These are phyloP conservation scores for Syngnathus floridae DNA, from an alignment of 2,113 vertebrate genomes.

Conservation along the genomic window DNA sequence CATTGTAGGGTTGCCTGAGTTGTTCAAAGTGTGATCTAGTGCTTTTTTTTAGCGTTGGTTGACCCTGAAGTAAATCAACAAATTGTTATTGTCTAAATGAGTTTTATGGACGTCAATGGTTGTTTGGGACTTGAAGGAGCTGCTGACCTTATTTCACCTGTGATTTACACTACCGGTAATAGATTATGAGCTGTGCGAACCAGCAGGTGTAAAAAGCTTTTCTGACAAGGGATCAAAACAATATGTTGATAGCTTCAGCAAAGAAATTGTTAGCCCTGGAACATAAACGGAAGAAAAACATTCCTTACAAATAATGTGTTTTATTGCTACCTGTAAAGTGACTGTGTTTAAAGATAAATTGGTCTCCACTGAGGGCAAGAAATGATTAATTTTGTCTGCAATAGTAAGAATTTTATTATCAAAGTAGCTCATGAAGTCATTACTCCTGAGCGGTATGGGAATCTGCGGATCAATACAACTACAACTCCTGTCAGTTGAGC, in stretches of 20 bases:
- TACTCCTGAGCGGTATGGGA: conserved; percentile 1
- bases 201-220: neutral
- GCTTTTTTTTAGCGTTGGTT: too few species aligned
- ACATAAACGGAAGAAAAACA: neutral
- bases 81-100: too few species aligned
- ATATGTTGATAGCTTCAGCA: neutral
- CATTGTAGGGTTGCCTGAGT: neutral
- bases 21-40: too few species aligned
- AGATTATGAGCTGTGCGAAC: neutral
- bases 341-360: conserved; percentile 3
- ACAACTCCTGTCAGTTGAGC: conserved; percentile 3
- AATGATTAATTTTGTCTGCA: neutral
- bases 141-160: neutral
- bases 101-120: too few species aligned
- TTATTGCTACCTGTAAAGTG: conserved; percentile 2
- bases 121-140: neutral
- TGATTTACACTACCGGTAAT: neutral
- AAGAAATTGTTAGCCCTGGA: neutral
- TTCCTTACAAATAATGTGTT: neutral
- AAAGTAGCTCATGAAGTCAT: conserved; percentile 8
- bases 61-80: too few species aligned
- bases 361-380: neutral
- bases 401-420: conserved; percentile 9
- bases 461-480: neutral
- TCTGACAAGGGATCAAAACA: neutral